These are phyloP conservation scores for Periophthalmus modestus DNA, from an alignment of 2,113 vertebrate species.

Conservation along the genomic window DNA sequence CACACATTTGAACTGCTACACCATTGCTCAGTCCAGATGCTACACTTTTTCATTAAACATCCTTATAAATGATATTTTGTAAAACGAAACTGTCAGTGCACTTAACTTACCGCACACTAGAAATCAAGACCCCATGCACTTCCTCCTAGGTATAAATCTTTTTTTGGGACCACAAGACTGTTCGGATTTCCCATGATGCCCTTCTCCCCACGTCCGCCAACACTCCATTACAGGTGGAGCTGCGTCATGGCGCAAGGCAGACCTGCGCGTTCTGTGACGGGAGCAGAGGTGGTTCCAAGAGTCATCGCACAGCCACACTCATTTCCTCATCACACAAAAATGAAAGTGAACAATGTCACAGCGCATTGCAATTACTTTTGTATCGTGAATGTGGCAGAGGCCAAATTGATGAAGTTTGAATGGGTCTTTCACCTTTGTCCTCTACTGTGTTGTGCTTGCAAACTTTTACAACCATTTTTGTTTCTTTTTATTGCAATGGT, in stretches of 20 bases:
- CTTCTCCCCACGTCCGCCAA: conserved; percentile 39
- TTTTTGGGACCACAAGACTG: conserved; percentile 24
- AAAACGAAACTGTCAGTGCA: conserved; percentile 1
- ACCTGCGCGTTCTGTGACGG: conserved; percentile 10
- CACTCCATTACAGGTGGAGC: conserved; percentile 52
- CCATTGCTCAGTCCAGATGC: conserved; percentile 57
- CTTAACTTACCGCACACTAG: conserved; percentile 32
- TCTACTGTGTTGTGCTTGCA: no score
- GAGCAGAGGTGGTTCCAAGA: conserved; percentile 36
- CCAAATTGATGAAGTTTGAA: no score
- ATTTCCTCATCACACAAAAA: conserved; percentile 26
- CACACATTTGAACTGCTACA: conserved; percentile 21
- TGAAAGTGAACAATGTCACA: conserved; percentile 14
- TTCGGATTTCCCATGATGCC: conserved; percentile 38
- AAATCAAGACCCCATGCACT: conserved; percentile 15
- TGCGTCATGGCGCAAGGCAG: conserved; percentile 26
- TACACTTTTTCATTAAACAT: conserved; percentile 14
- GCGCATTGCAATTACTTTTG: background rate
- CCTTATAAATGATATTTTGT: background rate
- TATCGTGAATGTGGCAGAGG: no score
- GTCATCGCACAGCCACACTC: conserved; percentile 29
- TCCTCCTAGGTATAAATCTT: conserved; percentile 32
- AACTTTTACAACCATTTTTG: no score
- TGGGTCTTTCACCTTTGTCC: no score
- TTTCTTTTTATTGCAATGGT: no score